Evolutionary conservation across 2,888 invertebrate species (phyloP), one percentile per base, ranked within the genome.

Genomic region (Eledone cirrhosa): DNA sequence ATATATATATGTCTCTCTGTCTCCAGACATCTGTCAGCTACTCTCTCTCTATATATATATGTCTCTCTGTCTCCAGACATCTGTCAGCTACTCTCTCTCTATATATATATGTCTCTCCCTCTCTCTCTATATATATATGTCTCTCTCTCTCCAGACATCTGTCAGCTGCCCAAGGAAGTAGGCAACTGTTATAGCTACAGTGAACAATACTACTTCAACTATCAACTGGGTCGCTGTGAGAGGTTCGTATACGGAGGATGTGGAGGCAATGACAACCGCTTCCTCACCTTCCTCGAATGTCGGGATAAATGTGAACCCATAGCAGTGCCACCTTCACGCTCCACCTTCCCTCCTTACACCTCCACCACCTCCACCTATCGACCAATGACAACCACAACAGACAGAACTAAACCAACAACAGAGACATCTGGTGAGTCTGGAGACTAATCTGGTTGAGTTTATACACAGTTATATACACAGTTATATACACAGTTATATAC

Each of bases 171-270:
- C 0, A 94, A 94, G 84, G 95, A 95, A 81, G 92, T 94, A 53
- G 97, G 98, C 19, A 53, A 84, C 22, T 89, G 90, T 80, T 79
- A 82, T 19, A 84, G 85, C 78, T 87, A 84, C 80, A 80, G 85
- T 33, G 83, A 82, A 24, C 81, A 85, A 29, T 89, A 86, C 85
- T 85, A 83, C 82, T 89, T 84, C 80, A 86, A 89, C 80, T 29
- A 82, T 11, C 87, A 90, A 16, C 93, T 94, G 78, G 95, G 95
- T 48, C 89, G 90, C 22, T 95, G 95, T 86, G 91, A 94, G 5
- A 95, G 95, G 88, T 98, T 98, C 90, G 93, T 94, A 81, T 98
- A 95, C 90, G 94, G 96, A 1, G 97, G 97, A 2, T 98, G 98
- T 89, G 94, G 96, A 79, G 98, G 97, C 75, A 98, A 97, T 89